These are phyloP conservation scores for Pituophis catenifer DNA, from an alignment of 2,113 vertebrate species.

Conservation along the genomic window DNA sequence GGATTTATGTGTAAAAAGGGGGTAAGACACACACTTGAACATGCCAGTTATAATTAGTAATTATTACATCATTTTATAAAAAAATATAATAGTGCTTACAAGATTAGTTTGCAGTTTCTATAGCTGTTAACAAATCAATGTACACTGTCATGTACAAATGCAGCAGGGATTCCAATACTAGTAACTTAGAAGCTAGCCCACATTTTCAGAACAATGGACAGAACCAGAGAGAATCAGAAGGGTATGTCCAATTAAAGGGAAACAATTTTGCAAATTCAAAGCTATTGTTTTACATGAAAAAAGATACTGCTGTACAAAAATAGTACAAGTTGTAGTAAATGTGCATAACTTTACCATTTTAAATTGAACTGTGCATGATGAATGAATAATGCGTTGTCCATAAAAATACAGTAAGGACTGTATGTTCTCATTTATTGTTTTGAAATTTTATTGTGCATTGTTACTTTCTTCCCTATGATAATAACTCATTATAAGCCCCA, in stretches of 20 bases:
- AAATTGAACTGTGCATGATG: not conserved
- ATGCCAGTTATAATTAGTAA: constrained; percentile 84
- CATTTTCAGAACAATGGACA: constrained; percentile 67
- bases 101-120: constrained; percentile 74
- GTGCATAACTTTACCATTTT: not conserved
- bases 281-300: constrained; percentile 55
- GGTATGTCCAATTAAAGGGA: constrained; percentile 75
- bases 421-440: not conserved
- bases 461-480: not conserved
- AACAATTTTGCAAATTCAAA: constrained; percentile 65
- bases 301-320: not conserved
- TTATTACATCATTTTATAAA: constrained; percentile 62
- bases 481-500: not conserved
- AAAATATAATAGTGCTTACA: constrained; percentile 76
- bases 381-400: not conserved
- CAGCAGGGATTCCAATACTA: constrained; percentile 70
- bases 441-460: not conserved
- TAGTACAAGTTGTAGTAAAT: not conserved
- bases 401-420: not conserved
- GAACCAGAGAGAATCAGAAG: constrained; percentile 68
- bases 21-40: constrained; percentile 88
- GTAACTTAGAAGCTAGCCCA: constrained; percentile 65
- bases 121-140: constrained; percentile 73
- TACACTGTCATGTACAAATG: constrained; percentile 73
- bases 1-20: constrained; percentile 82